phyloP scores from a whole-genome alignment of 2,888 invertebrate genomes.

The Melieria omissa region DNA sequence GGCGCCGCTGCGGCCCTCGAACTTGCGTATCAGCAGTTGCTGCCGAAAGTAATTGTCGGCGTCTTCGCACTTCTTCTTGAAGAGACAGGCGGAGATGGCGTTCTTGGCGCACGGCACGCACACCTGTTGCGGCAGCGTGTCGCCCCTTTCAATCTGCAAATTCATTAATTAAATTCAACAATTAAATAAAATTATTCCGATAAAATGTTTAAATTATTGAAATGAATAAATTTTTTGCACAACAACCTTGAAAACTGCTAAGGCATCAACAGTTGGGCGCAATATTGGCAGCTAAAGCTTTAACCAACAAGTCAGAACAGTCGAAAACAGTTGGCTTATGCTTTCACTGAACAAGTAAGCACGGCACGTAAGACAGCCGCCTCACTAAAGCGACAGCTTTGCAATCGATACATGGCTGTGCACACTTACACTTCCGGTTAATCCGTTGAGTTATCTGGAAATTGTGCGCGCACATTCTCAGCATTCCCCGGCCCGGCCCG shows the following conservation, averaged over 20 bases:
- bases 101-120: slow-evolving; percentile 63
- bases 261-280: no score
- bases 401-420: no score
- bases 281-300: neutral
- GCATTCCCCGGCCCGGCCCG: no score
- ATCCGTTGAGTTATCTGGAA: no score
- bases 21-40: slow-evolving; percentile 61
- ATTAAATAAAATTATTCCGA: neutral
- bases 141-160: slow-evolving; percentile 62
- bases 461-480: no score
- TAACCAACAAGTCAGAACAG: neutral
- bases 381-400: no score
- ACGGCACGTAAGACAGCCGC: no score
- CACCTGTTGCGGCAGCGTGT: slow-evolving; percentile 64
- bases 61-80: slow-evolving; percentile 66
- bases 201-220: neutral
- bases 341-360: no score
- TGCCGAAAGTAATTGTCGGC: slow-evolving; percentile 65
- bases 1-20: slow-evolving; percentile 49
- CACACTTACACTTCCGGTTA: no score
- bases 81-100: slow-evolving; percentile 62
- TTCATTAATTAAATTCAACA: neutral
- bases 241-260: no score
- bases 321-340: no score
- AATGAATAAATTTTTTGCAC: no score